Evolutionary conservation across 2,797 vertebrate species (phyloP).

Genomic region (Bucorvus abyssinicus): DNA sequence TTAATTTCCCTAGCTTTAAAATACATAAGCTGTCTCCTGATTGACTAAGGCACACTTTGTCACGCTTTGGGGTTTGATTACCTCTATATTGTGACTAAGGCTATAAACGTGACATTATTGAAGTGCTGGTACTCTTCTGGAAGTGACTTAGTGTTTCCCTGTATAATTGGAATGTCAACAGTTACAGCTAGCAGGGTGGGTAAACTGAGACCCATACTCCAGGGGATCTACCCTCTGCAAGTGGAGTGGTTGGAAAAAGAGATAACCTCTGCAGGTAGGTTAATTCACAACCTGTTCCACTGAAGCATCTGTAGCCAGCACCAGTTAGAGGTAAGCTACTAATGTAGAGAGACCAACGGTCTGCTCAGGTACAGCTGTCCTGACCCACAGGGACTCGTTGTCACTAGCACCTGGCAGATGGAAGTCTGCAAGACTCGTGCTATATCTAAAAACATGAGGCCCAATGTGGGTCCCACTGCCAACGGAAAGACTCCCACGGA

Average conservation of each 20-base stretch:
- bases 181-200: not conserved
- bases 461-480: not conserved
- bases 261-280: not conserved
- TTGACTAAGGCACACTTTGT: not conserved
- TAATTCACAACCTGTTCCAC: not conserved
- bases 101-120: not conserved
- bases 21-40: not conserved
- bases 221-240: not conserved
- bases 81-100: not conserved
- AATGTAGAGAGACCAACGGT: fast-evolving
- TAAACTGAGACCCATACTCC: not conserved
- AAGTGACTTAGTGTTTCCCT: not conserved
- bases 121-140: not conserved
- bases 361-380: not conserved
- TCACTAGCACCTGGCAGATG: not conserved
- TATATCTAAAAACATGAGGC: not conserved
- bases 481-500: not conserved
- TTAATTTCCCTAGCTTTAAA: slow-evolving; percentile 35
- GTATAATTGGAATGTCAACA: not conserved
- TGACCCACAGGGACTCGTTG: not conserved
- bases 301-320: not conserved
- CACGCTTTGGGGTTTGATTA: not conserved
- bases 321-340: not conserved
- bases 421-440: not conserved
- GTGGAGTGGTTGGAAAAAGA: not conserved